A percentile compares a stretch with the other conserved stretches of the same genome.
Conservation (phyloP, 2,797 vertebrate genomes). For the Amphiprion clarkii region DNA sequence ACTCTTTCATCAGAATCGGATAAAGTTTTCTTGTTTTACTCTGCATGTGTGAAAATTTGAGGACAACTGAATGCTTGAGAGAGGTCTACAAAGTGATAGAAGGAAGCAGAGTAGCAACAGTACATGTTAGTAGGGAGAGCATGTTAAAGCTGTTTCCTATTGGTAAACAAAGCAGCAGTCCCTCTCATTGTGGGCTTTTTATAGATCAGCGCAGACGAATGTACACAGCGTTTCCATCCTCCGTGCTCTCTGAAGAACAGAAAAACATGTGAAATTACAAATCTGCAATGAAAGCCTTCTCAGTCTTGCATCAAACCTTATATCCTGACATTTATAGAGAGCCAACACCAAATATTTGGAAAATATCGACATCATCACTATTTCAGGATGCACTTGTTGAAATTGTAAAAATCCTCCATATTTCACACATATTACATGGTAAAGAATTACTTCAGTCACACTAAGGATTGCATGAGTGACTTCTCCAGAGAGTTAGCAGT, state of each 20-base stretch:
- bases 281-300: conserved; percentile 14
- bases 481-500: not conserved
- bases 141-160: conserved; percentile 41
- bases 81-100: not conserved
- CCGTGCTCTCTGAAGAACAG: not conserved
- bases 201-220: conserved; percentile 46
- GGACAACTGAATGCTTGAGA: conserved; percentile 7
- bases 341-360: not conserved
- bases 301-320: not conserved
- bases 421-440: not conserved
- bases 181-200: conserved; percentile 47
- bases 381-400: not conserved
- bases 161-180: conserved; percentile 60
- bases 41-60: conserved; percentile 13
- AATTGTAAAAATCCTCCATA: not conserved
- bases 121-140: not conserved
- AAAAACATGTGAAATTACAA: not conserved
- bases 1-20: conserved; percentile 6
- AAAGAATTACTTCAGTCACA: not conserved
- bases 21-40: conserved; percentile 3
- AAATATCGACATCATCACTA: not conserved
- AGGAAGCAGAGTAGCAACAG: conserved; percentile 28
- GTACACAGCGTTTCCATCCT: conserved; percentile 21
- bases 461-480: not conserved
- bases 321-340: not conserved